Evolutionary conservation across 2,113 vertebrate species (phyloP).

Genomic region (Gambusia holbrooki): DNA sequence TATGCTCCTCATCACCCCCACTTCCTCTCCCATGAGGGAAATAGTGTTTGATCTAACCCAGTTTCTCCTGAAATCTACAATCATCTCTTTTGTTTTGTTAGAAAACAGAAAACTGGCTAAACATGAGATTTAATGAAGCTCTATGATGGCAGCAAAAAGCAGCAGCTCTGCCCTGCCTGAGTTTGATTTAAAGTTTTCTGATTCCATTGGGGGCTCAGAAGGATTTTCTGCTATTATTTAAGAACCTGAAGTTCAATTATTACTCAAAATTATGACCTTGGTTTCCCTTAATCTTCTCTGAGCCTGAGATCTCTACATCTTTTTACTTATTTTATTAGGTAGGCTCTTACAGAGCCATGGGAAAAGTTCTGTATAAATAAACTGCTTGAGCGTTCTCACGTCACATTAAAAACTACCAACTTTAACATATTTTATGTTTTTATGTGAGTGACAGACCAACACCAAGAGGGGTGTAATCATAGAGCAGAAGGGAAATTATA

Average conservation of each 20-base stretch:
- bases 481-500: background rate
- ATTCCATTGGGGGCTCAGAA: background rate
- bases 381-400: background rate
- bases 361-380: background rate
- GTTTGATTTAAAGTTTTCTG: fast-evolving
- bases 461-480: background rate
- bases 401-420: background rate
- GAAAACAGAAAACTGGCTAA: background rate
- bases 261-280: background rate
- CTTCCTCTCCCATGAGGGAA: too few relatives aligned
- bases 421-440: background rate
- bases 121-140: background rate
- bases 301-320: background rate
- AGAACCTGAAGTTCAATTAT: background rate
- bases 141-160: background rate
- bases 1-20: too few relatives aligned
- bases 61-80: too few relatives aligned
- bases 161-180: background rate
- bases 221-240: background rate
- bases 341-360: background rate
- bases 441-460: background rate
- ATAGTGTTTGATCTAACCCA: too few relatives aligned
- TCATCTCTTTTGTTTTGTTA: too few relatives aligned
- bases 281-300: background rate
- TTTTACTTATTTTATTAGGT: background rate